Conservation (phyloP, 2,888 invertebrate species). For the Rambutsinella grinnellia region DNA sequence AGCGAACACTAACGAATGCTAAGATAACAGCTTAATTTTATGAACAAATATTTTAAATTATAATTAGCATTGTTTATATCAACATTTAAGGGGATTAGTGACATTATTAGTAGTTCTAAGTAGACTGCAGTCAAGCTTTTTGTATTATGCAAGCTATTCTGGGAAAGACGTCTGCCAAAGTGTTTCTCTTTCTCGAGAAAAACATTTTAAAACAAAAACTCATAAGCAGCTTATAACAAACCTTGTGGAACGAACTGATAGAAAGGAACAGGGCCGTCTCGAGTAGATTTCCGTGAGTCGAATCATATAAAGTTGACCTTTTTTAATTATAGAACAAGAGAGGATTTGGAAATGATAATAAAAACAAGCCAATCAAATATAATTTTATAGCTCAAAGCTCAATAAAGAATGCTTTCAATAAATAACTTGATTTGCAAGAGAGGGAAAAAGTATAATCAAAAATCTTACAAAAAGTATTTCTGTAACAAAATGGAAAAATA, state of each 20-base stretch:
- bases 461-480: slow-evolving; percentile 13
- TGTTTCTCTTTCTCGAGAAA: too few relatives aligned
- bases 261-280: slow-evolving; percentile 63
- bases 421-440: slow-evolving; percentile 1
- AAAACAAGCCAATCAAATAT: background rate
- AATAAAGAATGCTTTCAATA: too few relatives aligned
- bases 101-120: too few relatives aligned
- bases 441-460: slow-evolving; percentile 6
- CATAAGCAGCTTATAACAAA: slow-evolving; percentile 31
- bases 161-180: too few relatives aligned
- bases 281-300: slow-evolving; percentile 64
- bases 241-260: slow-evolving; percentile 65
- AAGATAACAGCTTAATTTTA: too few relatives aligned
- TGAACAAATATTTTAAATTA: too few relatives aligned
- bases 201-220: background rate
- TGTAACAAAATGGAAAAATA: background rate
- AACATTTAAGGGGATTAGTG: too few relatives aligned
- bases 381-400: background rate
- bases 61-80: too few relatives aligned
- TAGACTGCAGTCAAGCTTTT: too few relatives aligned
- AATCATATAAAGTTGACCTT: slow-evolving; percentile 66
- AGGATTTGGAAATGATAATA: background rate
- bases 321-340: slow-evolving; percentile 3
- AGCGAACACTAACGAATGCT: too few relatives aligned
- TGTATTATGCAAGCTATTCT: too few relatives aligned